Percentiles rank a stretch among this genome's conserved stretches.
phyloP scores from a whole-genome alignment of 2,888 invertebrate species.

The Netelia inedita region DNA sequence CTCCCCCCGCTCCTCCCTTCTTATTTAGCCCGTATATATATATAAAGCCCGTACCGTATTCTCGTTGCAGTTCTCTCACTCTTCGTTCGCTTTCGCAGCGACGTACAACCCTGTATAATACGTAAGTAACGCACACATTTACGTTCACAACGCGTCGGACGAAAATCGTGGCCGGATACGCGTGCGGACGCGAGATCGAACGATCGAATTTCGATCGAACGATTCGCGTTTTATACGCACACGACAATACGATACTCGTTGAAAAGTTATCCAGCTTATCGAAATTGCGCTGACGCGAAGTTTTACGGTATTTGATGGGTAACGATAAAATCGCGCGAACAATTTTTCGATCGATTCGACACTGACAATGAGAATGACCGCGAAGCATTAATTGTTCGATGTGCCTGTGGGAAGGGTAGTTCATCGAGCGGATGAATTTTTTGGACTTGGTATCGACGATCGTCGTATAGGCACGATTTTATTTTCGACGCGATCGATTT shows the following conservation, averaged over 20 bases:
- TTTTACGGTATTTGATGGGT: conserved; percentile 8
- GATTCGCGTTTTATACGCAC: too few species aligned
- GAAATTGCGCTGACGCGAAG: background rate
- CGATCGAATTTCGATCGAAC: conserved; percentile 70
- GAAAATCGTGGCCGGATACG: conserved; percentile 1
- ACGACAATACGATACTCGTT: conserved; percentile 10
- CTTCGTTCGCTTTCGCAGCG: conserved; percentile 50
- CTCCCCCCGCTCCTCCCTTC: too few species aligned
- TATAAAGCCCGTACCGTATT: conserved; percentile 9
- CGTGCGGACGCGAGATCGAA: conserved; percentile 33
- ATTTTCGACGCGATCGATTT: background rate
- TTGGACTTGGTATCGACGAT: background rate
- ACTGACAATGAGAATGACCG: conserved; percentile 1
- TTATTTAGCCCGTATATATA: background rate
- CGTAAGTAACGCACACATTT: background rate
- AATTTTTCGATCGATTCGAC: background rate
- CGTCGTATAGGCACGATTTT: background rate
- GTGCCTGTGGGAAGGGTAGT: background rate
- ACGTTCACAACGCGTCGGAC: conserved; percentile 2
- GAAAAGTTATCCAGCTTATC: conserved; percentile 33
- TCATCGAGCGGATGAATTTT: background rate
- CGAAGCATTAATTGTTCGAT: too few species aligned
- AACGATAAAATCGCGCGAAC: background rate
- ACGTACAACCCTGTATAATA: background rate
- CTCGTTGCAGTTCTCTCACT: conserved; percentile 30